These are phyloP conservation scores for Rafetus swinhoei DNA, from an alignment of 2,113 vertebrate genomes.

Conservation along the genomic window DNA sequence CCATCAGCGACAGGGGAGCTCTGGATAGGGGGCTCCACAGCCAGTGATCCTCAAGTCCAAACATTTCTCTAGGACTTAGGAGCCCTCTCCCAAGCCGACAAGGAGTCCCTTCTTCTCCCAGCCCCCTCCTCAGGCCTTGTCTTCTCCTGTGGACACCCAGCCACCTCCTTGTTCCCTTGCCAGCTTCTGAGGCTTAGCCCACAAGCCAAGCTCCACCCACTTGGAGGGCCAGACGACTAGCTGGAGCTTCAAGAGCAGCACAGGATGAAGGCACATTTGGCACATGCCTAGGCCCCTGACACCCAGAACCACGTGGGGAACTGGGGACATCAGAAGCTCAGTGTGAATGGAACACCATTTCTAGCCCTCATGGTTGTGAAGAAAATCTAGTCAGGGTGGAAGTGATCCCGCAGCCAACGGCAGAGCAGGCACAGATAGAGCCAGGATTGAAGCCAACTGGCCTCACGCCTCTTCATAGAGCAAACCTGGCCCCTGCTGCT, in stretches of 20 bases:
- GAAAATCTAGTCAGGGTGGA: not conserved
- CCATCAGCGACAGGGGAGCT: not conserved
- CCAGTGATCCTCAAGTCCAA: no score
- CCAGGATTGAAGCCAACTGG: not conserved
- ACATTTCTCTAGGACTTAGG: not conserved
- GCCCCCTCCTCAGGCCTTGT: not conserved
- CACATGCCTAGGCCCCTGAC: not conserved
- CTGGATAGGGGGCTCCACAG: not conserved
- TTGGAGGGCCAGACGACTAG: not conserved
- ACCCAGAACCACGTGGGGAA: no score
- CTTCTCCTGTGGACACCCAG: not conserved
- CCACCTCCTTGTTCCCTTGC: not conserved
- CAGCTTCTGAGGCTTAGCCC: not conserved
- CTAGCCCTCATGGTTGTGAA: not conserved
- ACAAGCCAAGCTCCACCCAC: not conserved
- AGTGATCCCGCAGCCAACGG: no score
- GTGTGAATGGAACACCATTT: not conserved
- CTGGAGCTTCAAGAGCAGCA: not conserved
- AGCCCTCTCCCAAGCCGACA: no score
- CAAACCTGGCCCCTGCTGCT: not conserved
- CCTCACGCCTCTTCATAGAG: not conserved
- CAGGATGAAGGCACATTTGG: not conserved
- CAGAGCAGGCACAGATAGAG: no score
- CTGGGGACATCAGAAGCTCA: not conserved
- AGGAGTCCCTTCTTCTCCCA: no score